Evolutionary conservation across 2,888 invertebrate genomes (phyloP), one percentile per base, ranked within the genome.

Genomic region (Steinernema carpocapsae): DNA sequence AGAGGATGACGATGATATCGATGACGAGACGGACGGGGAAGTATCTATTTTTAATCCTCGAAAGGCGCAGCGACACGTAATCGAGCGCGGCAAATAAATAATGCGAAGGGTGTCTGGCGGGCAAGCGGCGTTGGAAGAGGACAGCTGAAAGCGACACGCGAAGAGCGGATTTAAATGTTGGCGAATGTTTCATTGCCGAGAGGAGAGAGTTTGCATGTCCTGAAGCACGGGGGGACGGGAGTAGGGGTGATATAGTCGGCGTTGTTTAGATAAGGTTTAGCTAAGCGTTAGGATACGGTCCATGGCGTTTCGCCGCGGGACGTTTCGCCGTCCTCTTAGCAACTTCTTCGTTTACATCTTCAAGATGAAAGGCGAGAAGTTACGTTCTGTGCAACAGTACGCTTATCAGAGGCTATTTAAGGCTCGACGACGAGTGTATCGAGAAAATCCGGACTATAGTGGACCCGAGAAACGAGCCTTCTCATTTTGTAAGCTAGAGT

Each of bases 331-430:
- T 48, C 86, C 86, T 0, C 79, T 86, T 10, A 82, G 82, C 77
- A 86, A 85, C 73, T 87, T 85, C 72, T 86, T 82, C 75, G 77
- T 83, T 7, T 76, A 79, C 46, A 64, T 64, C n/a, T 76, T 85
- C 45, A 80, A 80, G 29, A 80, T 83, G 72, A 83, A 85, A 71
- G 82, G 82, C 17, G 83, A 82, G 46, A 71, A 75, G 4, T 86
- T 84, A 76, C 81, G 86, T 43, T 85, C 85, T 0, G 86, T 86
- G 0, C 86, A 86, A 71, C 86, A 86, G 64, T 86, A 86, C 73
- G 86, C 84, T 1, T 86, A 83, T 71, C 82, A 86, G 73, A 80
- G 86, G 71, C 74, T 86, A n/a, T 79, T 81, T 85, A 59, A 83
- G 83, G 74, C 71, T 87, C 32, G 82, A 83, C 43, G 84, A 83